A percentile compares a stretch with the other conserved stretches of the same genome.
Evolutionary conservation across 2,113 vertebrate species (phyloP).

Genomic region (Pangasianodon hypophthalmus): DNA sequence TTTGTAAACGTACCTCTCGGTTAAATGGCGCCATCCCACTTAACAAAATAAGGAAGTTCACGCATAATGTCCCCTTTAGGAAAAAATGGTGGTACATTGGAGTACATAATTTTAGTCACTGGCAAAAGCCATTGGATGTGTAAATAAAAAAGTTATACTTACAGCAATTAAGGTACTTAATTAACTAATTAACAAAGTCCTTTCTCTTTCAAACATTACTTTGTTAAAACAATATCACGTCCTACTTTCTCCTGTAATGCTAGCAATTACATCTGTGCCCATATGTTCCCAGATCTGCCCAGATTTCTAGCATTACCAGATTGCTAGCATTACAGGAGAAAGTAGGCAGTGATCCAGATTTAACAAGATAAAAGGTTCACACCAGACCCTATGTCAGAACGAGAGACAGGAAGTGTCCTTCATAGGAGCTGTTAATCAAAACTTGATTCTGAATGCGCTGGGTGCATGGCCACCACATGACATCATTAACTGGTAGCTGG

Average conservation of each 20-base stretch:
- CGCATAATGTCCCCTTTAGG: not conserved
- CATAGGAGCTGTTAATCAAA: not conserved
- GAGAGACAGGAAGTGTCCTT: not conserved
- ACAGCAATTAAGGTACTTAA: not conserved
- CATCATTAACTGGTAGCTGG: not conserved
- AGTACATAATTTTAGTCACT: constrained; percentile 4
- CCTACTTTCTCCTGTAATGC: too few species aligned
- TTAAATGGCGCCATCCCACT: not conserved
- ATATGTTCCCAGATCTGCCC: not conserved
- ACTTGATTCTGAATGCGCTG: not conserved
- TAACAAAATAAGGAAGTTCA: not conserved
- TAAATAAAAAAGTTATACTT: constrained; percentile 5
- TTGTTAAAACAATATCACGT: not conserved
- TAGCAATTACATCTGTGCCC: not conserved
- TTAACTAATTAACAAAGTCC: not conserved
- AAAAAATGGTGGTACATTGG: constrained; percentile 1
- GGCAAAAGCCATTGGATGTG: not conserved
- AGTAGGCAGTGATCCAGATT: not conserved
- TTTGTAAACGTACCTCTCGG: not conserved
- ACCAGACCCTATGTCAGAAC: not conserved
- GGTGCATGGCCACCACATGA: not conserved
- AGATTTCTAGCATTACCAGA: not conserved
- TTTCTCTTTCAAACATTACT: not conserved
- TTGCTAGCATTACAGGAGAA: not conserved
- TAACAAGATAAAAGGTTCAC: not conserved